Base-by-base conservation (phyloP, 1,140 invertebrate species). In the Chymomyza costata region DNA sequence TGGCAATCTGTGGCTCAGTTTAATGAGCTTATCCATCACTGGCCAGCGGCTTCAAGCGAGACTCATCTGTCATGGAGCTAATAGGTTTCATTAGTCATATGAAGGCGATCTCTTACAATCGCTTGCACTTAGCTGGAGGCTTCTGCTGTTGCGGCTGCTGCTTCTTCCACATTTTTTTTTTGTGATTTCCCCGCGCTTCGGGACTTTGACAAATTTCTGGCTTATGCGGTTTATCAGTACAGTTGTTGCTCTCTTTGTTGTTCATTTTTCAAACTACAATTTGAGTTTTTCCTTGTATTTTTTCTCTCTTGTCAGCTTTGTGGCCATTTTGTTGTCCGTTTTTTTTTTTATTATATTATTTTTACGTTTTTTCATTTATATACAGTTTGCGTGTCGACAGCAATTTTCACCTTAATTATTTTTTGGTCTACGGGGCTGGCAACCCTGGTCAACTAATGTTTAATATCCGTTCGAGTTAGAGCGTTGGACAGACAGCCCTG, bases 331-430 rank as follows among this genome's bases (percentile, higher is more conserved):
- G 48, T 32, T 56, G 34, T 44, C 46, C 25, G 7, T 21, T 32
- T 53, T 18, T 28, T 35, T 39, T 41, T 19, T 38, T 39, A 34
- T 28, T n/a, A n/a, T n/a, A n/a, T n/a, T n/a, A n/a, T n/a, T n/a
- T n/a, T 35, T 61, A 43, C 17, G 31, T 62, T 44, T 38, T 50
- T 34, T 34, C n/a, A 50, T 50, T 40, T 30, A 28, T 56, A 53
- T 66, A 28, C 31, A 34, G 44, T 64, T 80, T 65, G 73, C 73
- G 73, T 80, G 73, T 80, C 73, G 73, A 81, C 73, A 73, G 73
- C 73, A 80, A 80, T 80, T 80, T 80, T 80, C 73, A 73, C 74
- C 73, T 80, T 80, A 80, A 80, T 80, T 80, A 80, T 80, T 80
- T 70, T 62, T 68, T 54, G 40, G 53, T 45, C 32, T 16, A 45